These are phyloP conservation scores for Cryptomyrus ogoouensis DNA, from an alignment of 2,113 vertebrate species.

Conservation along the genomic window DNA sequence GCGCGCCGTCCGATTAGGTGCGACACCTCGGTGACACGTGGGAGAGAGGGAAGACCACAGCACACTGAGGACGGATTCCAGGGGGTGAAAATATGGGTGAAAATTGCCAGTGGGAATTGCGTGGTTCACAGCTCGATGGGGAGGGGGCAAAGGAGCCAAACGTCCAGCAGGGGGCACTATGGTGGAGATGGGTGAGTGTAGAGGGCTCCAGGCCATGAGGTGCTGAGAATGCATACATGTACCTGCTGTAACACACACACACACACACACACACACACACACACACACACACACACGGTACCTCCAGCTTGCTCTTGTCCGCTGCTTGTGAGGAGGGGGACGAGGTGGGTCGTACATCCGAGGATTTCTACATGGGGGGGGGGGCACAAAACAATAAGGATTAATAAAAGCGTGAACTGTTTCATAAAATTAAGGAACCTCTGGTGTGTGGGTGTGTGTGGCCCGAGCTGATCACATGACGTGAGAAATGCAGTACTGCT, in stretches of 20 bases:
- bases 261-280: background rate
- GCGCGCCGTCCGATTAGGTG: background rate
- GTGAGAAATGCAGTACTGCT: background rate
- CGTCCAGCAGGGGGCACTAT: background rate
- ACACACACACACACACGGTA: background rate
- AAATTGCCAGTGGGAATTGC: background rate
- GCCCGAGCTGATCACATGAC: background rate
- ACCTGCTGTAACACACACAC: background rate
- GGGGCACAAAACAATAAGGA: conserved; percentile 43
- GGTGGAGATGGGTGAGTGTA: background rate
- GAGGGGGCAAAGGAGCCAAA: background rate
- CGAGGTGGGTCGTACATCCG: conserved; percentile 76
- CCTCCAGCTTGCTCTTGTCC: conserved; percentile 87
- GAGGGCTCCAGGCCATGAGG: background rate
- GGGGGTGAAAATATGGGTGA: background rate
- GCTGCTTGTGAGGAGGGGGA: conserved; percentile 78
- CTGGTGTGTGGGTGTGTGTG: background rate
- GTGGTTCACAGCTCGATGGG: background rate
- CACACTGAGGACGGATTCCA: background rate
- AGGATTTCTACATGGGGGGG: conserved; percentile 68
- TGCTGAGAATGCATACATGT: background rate
- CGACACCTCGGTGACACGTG: background rate
- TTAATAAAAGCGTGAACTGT: conserved; percentile 27
- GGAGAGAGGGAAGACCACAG: background rate
- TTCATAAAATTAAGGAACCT: conserved; percentile 20